Base-by-base conservation (phyloP, 1,140 invertebrate species). In the Caenorhabditis latens region DNA sequence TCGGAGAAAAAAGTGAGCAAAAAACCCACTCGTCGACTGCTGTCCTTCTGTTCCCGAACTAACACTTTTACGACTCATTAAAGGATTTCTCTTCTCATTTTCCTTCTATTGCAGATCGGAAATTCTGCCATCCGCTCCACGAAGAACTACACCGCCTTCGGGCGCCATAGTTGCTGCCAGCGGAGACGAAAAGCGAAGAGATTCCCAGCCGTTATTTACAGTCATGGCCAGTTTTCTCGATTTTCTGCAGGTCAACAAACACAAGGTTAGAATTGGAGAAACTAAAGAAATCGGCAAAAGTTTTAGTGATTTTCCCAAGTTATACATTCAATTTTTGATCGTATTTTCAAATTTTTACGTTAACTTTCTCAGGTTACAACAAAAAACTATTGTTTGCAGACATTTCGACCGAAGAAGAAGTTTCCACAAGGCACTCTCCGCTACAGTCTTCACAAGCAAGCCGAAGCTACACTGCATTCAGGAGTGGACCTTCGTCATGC, bases 361-460 rank as follows among this genome's bases (percentile, higher is more conserved):
- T 32, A 32, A 32, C 32, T 32, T 32, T 32, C 32, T 32, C 32
- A 32, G 32, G 32, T 32, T 32, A 32, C 32, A 32, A 32, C 32
- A 79, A 67, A 13, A 67, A 19, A 11, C 4, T 42, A 89, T 84
- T 79, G 5, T 50, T 89, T 91, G 53, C 89, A 97, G 96, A 97
- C 96, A 46, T 97, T 97, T 92, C 94, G 96, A 63, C 96, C 96
- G 4, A 96, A 96, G 93, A 98, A 98, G 91, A 95, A 95, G 89
- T 97, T 98, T 94, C 95, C 96, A 86, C 95, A 96, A 79, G 97
- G 97, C 7, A 98, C 97, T 40, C 94, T 98, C 65, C 94, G 96
- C 67, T 97, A 97, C 93, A 96, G 96, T 65, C 94, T 98, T 24
- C 96, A 98, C 91, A 98, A 98, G 93, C 96, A 97, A 91, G 97